Evolutionary conservation across 1,140 invertebrate genomes (phyloP), one percentile per base, ranked within the genome.

Genomic region (Harlomillsia oculata): DNA sequence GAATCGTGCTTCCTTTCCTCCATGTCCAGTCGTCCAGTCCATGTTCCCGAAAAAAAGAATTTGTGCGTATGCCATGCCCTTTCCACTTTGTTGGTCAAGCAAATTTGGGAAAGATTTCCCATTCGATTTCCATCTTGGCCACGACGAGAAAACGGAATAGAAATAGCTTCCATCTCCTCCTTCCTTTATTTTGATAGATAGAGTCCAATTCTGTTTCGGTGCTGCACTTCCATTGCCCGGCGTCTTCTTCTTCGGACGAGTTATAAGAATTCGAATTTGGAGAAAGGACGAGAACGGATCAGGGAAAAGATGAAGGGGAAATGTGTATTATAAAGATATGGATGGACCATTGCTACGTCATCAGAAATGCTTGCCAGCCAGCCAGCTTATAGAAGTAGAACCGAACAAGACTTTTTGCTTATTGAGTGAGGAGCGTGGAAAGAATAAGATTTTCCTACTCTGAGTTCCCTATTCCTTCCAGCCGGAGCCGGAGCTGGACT

Each of bases 21-120:
- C 14, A 14, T 34, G 30, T 34, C 30, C 30, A 34, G 6, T 34
- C 30, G 6, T 8, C 6, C 30, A 34, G n/a, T n/a, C n/a, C n/a
- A n/a, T n/a, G n/a, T n/a, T n/a, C n/a, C n/a, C n/a, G n/a, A n/a
- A n/a, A n/a, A n/a, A n/a, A n/a, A n/a, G n/a, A n/a, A n/a, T n/a
- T n/a, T n/a, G n/a, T n/a, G n/a, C n/a, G n/a, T n/a, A n/a, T n/a
- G n/a, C n/a, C n/a, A n/a, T n/a, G n/a, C n/a, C 45, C 36, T 60
- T 64, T 64, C 58, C 62, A 60, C 56, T 64, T 60, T 64, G 62
- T 54, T 64, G 62, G 62, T 60, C 62, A 64, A 64, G 58, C 62
- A 64, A 64, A 64, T 64, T 64, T 60, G 52, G 44, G 34, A 56
- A 60, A 64, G 62, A 64, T 64, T 64, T 64, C 62, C 55, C 58